Conservation (phyloP, 2,888 invertebrate species). For the Marasmarcha lunaedactyla region DNA sequence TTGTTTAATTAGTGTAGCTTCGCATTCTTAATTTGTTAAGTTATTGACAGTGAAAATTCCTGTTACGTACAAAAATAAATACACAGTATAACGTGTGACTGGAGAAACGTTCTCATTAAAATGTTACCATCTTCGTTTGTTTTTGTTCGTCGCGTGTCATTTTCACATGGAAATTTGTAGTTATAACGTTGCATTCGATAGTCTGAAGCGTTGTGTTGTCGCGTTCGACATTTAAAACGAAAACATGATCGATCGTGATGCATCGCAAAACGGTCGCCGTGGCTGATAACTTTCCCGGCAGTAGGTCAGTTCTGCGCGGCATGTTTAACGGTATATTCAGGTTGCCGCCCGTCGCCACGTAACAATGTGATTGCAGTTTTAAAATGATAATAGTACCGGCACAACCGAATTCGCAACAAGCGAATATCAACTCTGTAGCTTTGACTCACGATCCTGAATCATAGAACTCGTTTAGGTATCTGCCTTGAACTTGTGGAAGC, state of each 20-base stretch:
- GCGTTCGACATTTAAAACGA: too few relatives aligned
- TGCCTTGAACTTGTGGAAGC: slow-evolving; percentile 44
- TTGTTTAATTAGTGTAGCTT: too few relatives aligned
- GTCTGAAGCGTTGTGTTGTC: too few relatives aligned
- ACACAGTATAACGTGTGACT: too few relatives aligned
- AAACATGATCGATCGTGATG: slow-evolving; percentile 24
- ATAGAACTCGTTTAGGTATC: slow-evolving; percentile 11
- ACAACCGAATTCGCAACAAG: slow-evolving; percentile 14
- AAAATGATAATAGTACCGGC: slow-evolving; percentile 38
- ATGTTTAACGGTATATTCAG: slow-evolving; percentile 66
- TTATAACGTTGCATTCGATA: too few relatives aligned
- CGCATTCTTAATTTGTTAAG: too few relatives aligned
- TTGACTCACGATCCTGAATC: slow-evolving; percentile 20
- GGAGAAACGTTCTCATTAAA: too few relatives aligned
- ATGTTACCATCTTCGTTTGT: too few relatives aligned
- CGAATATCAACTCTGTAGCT: slow-evolving; percentile 29
- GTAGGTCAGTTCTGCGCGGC: slow-evolving; percentile 67
- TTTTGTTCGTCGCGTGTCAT: too few relatives aligned
- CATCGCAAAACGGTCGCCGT: slow-evolving; percentile 49
- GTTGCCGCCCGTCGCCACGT: slow-evolving; percentile 58
- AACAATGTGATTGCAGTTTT: slow-evolving; percentile 64
- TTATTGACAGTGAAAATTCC: too few relatives aligned
- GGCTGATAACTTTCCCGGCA: slow-evolving; percentile 64
- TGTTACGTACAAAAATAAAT: too few relatives aligned
- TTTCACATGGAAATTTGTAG: too few relatives aligned